Conservation (phyloP, 2,888 invertebrate genomes). For the Drosophila peninsularis region DNA sequence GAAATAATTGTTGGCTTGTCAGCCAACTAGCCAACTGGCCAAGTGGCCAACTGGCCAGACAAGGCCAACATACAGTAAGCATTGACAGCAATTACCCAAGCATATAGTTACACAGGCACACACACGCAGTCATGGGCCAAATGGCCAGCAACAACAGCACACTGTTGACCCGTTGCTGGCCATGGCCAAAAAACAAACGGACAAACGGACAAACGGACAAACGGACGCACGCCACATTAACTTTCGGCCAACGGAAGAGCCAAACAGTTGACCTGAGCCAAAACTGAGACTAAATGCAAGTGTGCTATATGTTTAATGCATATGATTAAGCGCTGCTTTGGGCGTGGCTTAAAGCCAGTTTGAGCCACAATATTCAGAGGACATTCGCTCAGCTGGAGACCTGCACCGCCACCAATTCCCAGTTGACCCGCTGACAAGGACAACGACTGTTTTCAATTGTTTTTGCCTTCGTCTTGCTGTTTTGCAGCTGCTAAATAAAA, state of each 20-base stretch:
- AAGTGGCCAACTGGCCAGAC: neutral
- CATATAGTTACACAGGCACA: slow-evolving; percentile 30
- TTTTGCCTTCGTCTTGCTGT: neutral
- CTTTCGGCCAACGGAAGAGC: slow-evolving; percentile 11
- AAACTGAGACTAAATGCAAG: neutral
- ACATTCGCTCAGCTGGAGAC: neutral
- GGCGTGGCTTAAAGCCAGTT: too few relatives aligned
- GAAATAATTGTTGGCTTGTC: slow-evolving; percentile 58
- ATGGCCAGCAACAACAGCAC: slow-evolving; percentile 24
- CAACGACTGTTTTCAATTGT: neutral
- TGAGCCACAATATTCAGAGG: too few relatives aligned
- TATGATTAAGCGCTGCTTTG: slow-evolving; percentile 8
- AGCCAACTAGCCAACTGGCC: slow-evolving; percentile 14
- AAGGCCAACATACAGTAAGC: slow-evolving; percentile 24
- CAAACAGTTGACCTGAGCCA: slow-evolving; percentile 3
- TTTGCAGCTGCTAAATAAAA: slow-evolving; percentile 65
- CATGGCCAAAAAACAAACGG: slow-evolving; percentile 24
- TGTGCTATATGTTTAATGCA: slow-evolving; percentile 9
- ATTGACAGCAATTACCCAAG: slow-evolving; percentile 53
- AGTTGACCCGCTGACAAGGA: slow-evolving; percentile 1
- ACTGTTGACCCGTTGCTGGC: slow-evolving; percentile 44
- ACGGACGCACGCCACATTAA: slow-evolving; percentile 11
- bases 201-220: neutral
- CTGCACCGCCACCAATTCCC: neutral
- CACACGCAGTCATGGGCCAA: slow-evolving; percentile 30